Evolutionary conservation across 2,797 vertebrate genomes (phyloP), one percentile per base, ranked within the genome.

Genomic region (Graptemys geographica): DNA sequence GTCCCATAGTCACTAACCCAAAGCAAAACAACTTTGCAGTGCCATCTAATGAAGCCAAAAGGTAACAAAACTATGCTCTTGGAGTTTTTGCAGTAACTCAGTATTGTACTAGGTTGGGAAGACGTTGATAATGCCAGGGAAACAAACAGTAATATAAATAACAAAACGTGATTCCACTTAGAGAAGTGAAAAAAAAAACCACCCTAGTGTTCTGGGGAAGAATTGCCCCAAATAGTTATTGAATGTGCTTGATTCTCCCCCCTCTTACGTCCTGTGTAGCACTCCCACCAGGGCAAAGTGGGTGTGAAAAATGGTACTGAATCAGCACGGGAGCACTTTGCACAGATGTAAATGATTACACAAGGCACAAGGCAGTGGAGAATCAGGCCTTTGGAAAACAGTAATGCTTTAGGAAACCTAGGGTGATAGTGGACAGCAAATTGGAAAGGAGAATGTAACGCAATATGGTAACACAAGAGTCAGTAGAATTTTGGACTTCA

Each of bases 371-470:
- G 28, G 4, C 25, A 47, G 74, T 47, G 44, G 44, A 47, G 25
- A 78, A 49, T 31, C 27, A 78, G 25, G 25, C 44, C 6, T 28
- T 18, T 47, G 74, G 44, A 78, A 49, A 78, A 49, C 12, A 78
- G 74, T 25, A 78, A 78, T 49, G 44, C 44, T 47, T 10, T 31
- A 47, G 15, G 15, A 31, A 78, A 78, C 79, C 52, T n/a, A 78
- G 37, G 57, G 47, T 91, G 15, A 51, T 0, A 76, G 0, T 18
- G 81, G 74, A 49, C 69, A 83, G 72, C 88, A 78, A 88, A 52
- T 2, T 11, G 1, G 1, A 82, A 76, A 87, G 53, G 78, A 33
- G 41, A 1, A 6, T 82, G 78, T 0, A 0, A 28, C 12, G 52
- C 23, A 76, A 28, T 0, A 0, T 59, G 62, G 74, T 0, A 8